Evolutionary conservation across 2,797 vertebrate species (phyloP).

Genomic region (Parauchenoglanis punctatus): DNA sequence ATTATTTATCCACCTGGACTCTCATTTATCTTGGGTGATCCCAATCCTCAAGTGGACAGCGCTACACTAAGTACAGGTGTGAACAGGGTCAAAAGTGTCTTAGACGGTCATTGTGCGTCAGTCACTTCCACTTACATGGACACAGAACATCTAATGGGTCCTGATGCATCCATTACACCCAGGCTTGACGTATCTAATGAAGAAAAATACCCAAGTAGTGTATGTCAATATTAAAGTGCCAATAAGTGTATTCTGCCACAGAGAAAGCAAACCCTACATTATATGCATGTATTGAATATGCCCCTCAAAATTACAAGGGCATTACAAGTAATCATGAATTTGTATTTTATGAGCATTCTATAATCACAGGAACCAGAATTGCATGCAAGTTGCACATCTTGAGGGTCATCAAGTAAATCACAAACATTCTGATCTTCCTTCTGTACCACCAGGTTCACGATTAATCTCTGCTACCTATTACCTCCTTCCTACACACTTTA

Average conservation of each 20-base stretch:
- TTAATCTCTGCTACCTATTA: background rate
- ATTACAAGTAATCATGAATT: background rate
- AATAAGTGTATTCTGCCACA: background rate
- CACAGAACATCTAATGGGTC: background rate
- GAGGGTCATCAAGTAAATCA: background rate
- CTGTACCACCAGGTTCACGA: background rate
- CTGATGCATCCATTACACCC: background rate
- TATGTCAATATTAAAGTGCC: background rate
- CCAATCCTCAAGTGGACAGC: background rate
- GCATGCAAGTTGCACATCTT: background rate
- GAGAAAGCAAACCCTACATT: background rate
- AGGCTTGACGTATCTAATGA: background rate
- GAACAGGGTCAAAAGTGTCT: background rate
- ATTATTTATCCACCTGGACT: background rate
- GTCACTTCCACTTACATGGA: background rate
- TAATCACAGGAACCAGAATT: background rate
- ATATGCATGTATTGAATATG: too few species aligned
- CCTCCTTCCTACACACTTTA: background rate
- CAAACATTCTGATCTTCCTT: background rate
- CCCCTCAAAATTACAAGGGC: background rate
- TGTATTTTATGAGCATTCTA: background rate
- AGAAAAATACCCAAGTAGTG: slow-evolving; percentile 4
- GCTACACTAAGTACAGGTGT: background rate
- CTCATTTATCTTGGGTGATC: slow-evolving; percentile 26
- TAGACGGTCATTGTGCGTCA: background rate